These are phyloP conservation scores for Crocidura indochinensis DNA, from an alignment of 2,797 vertebrate genomes.

Conservation along the genomic window DNA sequence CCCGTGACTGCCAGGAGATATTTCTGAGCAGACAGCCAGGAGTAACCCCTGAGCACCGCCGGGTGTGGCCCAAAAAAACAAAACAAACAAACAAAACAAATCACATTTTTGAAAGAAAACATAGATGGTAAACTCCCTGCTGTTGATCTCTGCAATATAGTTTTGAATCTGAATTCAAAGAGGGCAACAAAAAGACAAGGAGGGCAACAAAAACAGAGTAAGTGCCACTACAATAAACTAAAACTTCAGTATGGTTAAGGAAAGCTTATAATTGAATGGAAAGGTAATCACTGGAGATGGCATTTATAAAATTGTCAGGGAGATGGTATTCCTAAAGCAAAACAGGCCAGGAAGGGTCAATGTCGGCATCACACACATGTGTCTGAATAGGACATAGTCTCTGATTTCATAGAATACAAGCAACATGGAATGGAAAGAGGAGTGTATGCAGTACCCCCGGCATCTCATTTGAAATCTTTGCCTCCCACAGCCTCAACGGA, in stretches of 20 bases:
- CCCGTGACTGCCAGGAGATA: too few species aligned
- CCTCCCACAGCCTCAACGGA: conserved; percentile 87
- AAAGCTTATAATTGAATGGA: not conserved
- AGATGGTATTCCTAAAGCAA: not conserved
- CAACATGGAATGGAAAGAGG: not conserved
- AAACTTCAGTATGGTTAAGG: not conserved
- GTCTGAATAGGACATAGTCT: too few species aligned
- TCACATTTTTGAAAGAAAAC: not conserved
- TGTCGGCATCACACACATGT: too few species aligned
- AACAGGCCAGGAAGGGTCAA: not conserved
- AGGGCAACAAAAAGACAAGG: not conserved
- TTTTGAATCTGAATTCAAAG: not conserved
- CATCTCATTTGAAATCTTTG: not conserved
- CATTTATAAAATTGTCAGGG: not conserved
- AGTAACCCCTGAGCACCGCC: too few species aligned
- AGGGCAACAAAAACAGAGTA: not conserved
- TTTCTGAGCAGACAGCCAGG: too few species aligned
- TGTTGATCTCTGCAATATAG: not conserved
- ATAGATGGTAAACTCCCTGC: not conserved
- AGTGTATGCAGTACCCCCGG: accelerated
- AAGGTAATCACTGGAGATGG: not conserved
- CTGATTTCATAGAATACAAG: too few species aligned
- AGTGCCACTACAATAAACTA: not conserved
- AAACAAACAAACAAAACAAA: too few species aligned
- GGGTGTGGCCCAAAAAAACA: too few species aligned